Conservation (phyloP, 2,888 invertebrate genomes). For the Hypsopygia costalis region DNA sequence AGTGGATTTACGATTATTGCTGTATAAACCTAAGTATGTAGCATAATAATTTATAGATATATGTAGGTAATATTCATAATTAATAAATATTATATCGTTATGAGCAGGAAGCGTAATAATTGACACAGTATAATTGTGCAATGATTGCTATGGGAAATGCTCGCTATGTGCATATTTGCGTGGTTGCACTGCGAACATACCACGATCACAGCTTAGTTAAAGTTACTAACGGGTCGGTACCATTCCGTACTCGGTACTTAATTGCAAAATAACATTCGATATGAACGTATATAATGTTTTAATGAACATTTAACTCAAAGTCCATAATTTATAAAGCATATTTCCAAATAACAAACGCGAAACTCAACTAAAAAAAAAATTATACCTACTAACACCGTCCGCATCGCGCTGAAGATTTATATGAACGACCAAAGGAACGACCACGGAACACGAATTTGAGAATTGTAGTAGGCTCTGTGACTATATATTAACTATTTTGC, state of each 20-base stretch:
- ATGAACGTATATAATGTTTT: not conserved
- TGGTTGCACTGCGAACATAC: not conserved
- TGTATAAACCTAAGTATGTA: too few relatives aligned
- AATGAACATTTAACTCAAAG: too few relatives aligned
- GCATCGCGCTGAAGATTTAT: not conserved
- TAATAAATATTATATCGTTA: too few relatives aligned
- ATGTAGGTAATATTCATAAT: too few relatives aligned
- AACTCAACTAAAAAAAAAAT: not conserved
- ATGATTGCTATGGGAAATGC: conserved; percentile 8
- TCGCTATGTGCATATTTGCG: conserved; percentile 2
- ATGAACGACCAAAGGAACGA: not conserved
- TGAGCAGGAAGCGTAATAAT: conserved; percentile 7
- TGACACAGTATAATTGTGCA: conserved; percentile 3
- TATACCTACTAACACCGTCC: not conserved
- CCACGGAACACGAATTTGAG: not conserved
- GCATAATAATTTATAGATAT: too few relatives aligned
- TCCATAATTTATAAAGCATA: too few relatives aligned
- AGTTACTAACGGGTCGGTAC: not conserved
- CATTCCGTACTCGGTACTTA: conserved; percentile 1
- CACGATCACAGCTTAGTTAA: not conserved
- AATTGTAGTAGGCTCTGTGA: too few relatives aligned
- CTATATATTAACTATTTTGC: too few relatives aligned
- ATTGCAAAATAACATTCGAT: not conserved
- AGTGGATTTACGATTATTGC: too few relatives aligned
- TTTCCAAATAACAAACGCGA: too few relatives aligned